Evolutionary conservation across 2,113 vertebrate species (phyloP), one percentile per base, ranked within the genome.

Genomic region (Phainopepla nitens): DNA sequence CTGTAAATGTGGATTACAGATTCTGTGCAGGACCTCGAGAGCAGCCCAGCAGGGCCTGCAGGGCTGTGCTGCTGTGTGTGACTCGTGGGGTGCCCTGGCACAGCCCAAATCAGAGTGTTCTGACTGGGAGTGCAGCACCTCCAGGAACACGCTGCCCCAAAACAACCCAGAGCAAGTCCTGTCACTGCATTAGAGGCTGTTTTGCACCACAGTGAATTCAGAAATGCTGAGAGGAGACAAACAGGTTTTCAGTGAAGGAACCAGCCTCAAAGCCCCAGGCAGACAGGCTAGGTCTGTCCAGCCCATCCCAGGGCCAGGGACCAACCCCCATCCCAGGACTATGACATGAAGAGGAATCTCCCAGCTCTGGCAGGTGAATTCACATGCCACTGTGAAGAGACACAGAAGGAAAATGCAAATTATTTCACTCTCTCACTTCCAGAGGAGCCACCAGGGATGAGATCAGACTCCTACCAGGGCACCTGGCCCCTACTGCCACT

Each of bases 91-190:
- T 33, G 15, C n/a, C 62, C 57, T 5, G 23, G 57, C 65, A 53
- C 18, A 18, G 73, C 47, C 76, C 62, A 24, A 15, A n/a, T 12
- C 1, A 0, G 0, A 10, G 15, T 19, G n/a, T 15, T 39, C 31
- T 27, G 15, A 23, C 41, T 3, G 23, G 23, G 16, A 41, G 31
- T 27, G 56, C 33, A 61, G 58, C 33, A 58, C 4, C 1, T 14
- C 11, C 8, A 41, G 29, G 42, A 49, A 69, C 18, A 28, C 18
- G 7, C 23, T 9, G 53, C 58, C 73, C 44, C 70, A 77, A 9
- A 72, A 68, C 19, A 49, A 56, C 10, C 41, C 68, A 21, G 24
- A 62, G 21, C 9, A 15, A 90, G 9, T 35, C 31, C 51, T 33
- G 25, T 6, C 49, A 6, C 44, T 27, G 66, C 28, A 13, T 44